Evolutionary conservation across 2,888 invertebrate species (phyloP).

Genomic region (Pachymerium ferrugineum): DNA sequence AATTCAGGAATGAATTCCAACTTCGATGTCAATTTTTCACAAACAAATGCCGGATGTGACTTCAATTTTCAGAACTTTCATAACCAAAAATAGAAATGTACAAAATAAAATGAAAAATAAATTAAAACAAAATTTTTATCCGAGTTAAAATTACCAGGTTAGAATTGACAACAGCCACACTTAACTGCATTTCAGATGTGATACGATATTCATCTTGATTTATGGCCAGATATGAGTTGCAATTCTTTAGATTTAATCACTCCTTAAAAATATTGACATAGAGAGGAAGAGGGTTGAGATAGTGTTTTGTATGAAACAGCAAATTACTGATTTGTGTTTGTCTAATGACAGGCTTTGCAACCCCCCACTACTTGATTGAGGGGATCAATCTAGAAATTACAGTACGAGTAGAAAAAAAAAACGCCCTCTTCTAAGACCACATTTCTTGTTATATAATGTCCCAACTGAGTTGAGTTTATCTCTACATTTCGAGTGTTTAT

Average conservation of each 20-base stretch:
- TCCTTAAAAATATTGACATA: conserved; percentile 20
- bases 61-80: no score
- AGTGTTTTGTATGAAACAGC: conserved; percentile 8
- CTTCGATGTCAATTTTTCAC: no score
- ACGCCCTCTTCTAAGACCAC: not conserved
- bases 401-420: no score
- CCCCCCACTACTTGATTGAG: conserved; percentile 21
- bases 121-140: not conserved
- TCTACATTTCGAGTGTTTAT: conserved; percentile 2
- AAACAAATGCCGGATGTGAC: no score
- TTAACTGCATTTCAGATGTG: not conserved
- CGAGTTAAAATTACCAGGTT: not conserved
- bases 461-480: conserved; percentile 8
- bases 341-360: conserved; percentile 25
- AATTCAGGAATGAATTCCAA: no score
- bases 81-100: no score
- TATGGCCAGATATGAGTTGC: conserved; percentile 4
- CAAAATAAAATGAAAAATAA: no score
- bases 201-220: conserved; percentile 19
- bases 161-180: not conserved
- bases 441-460: not conserved
- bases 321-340: conserved; percentile 28
- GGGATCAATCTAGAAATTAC: conserved; percentile 13
- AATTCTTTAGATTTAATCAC: conserved; percentile 25
- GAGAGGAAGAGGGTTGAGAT: not conserved